Percentiles rank a stretch among this genome's conserved stretches.
Conservation (phyloP, 2,888 invertebrate species). For the Sabatieria punctata region DNA sequence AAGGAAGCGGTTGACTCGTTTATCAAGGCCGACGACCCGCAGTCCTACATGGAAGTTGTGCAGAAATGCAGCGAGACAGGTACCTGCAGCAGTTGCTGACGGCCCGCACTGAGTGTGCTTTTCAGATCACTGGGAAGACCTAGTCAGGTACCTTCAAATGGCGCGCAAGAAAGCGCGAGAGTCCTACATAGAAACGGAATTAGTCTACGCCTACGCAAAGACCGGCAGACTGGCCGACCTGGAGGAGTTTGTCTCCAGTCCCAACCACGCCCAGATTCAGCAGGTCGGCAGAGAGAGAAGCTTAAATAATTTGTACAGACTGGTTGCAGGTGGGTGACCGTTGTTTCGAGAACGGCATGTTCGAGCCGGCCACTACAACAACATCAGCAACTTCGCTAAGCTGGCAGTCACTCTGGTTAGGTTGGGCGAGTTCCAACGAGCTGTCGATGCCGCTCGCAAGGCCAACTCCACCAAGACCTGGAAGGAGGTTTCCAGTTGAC, state of each 20-base stretch:
- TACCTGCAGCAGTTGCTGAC: slow-evolving; percentile 18
- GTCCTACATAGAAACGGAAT: slow-evolving; percentile 92
- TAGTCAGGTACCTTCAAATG: slow-evolving; percentile 89
- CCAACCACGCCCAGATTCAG: slow-evolving; percentile 97
- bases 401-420: slow-evolving; percentile 92
- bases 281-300: slow-evolving; percentile 42
- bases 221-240: slow-evolving; percentile 89
- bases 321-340: slow-evolving; percentile 76
- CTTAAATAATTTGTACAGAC: too few species aligned
- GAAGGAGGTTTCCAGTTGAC: slow-evolving; percentile 46
- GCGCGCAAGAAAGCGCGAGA: slow-evolving; percentile 96
- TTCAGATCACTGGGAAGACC: slow-evolving; percentile 78
- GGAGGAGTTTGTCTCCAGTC: slow-evolving; percentile 94
- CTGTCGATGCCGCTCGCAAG: slow-evolving; percentile 93
- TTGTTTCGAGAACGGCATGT: slow-evolving; percentile 96
- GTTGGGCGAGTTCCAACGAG: slow-evolving; percentile 90
- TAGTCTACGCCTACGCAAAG: slow-evolving; percentile 95
- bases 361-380: slow-evolving; percentile 96
- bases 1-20: slow-evolving; percentile 99
- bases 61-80: slow-evolving; percentile 72
- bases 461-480: slow-evolving; percentile 57
- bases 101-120: neutral
- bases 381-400: slow-evolving; percentile 94
- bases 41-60: slow-evolving; percentile 93
- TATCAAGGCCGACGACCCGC: slow-evolving; percentile 97